A percentile compares a stretch with the other conserved stretches of the same genome.
Conservation (phyloP, 2,797 vertebrate species). For the Microchirus variegatus region DNA sequence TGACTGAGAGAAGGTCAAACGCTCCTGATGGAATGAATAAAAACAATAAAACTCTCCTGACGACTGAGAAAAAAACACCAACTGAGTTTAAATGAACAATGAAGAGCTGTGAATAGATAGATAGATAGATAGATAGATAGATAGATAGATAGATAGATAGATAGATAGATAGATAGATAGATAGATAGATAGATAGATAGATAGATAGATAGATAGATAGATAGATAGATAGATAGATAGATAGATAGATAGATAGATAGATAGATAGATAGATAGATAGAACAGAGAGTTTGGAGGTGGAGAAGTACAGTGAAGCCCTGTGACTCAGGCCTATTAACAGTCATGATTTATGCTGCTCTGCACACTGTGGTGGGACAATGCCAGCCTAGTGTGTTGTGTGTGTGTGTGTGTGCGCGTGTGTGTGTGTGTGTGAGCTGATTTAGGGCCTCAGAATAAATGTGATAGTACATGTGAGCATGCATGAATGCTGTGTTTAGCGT, state of each 20-base stretch:
- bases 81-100: slow-evolving; percentile 12
- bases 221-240: slow-evolving; percentile 6
- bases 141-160: slow-evolving; percentile 6
- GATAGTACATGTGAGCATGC: slow-evolving; percentile 43
- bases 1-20: slow-evolving; percentile 66
- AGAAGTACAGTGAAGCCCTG: slow-evolving; percentile 53
- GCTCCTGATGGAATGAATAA: slow-evolving; percentile 18
- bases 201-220: slow-evolving; percentile 6
- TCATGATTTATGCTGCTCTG: slow-evolving; percentile 61
- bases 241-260: slow-evolving; percentile 1
- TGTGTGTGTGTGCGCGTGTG: slow-evolving; percentile 20
- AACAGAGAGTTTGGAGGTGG: slow-evolving; percentile 11
- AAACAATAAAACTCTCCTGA: no score
- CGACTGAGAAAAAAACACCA: no score
- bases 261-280: slow-evolving; percentile 5
- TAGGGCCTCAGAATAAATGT: slow-evolving; percentile 46
- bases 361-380: slow-evolving; percentile 62
- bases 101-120: slow-evolving; percentile 23
- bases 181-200: slow-evolving; percentile 3
- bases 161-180: slow-evolving; percentile 8
- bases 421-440: slow-evolving; percentile 40
- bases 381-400: slow-evolving; percentile 24
- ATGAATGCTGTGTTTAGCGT: slow-evolving; percentile 52
- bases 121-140: slow-evolving; percentile 6
- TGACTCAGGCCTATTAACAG: slow-evolving; percentile 56